A percentile compares a stretch with the other conserved stretches of the same genome.
Evolutionary conservation across 1,140 invertebrate genomes (phyloP).

Genomic region (Plectus sambesii): DNA sequence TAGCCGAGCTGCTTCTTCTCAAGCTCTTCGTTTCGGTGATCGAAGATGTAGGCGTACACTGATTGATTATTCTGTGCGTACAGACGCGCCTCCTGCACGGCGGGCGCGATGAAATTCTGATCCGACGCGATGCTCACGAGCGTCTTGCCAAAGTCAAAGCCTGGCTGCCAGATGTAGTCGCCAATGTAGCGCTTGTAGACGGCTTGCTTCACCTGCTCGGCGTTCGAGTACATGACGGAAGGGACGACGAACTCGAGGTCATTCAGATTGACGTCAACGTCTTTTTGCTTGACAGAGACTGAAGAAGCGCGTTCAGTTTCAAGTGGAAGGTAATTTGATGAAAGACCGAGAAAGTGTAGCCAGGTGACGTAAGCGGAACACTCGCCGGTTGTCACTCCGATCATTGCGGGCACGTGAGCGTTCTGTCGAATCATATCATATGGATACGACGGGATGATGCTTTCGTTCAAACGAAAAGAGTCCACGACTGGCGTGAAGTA

Average conservation of each 20-base stretch:
- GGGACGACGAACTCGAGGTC: conserved; percentile 9
- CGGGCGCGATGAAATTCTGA: conserved; percentile 10
- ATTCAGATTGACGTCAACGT: conserved; percentile 2
- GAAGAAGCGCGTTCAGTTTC: background rate
- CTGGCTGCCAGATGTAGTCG: background rate
- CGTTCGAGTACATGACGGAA: conserved; percentile 4
- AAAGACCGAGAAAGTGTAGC: background rate
- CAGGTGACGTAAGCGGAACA: conserved; percentile 4
- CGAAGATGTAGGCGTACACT: conserved; percentile 13
- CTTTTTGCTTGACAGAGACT: background rate
- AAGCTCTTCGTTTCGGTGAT: conserved; percentile 10
- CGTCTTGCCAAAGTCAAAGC: conserved; percentile 1
- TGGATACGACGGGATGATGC: conserved; percentile 4
- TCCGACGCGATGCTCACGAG: conserved; percentile 4
- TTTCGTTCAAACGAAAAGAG: conserved; percentile 7
- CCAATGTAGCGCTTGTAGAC: conserved; percentile 7
- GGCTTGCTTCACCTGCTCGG: conserved; percentile 8
- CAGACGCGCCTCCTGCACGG: conserved; percentile 8
- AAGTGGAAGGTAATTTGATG: background rate
- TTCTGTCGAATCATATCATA: conserved; percentile 5
- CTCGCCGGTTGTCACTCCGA: conserved; percentile 8
- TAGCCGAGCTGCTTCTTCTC: background rate
- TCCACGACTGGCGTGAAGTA: conserved; percentile 13
- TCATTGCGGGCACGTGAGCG: conserved; percentile 5
- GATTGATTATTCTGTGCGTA: conserved; percentile 6